Percentiles rank a stretch among this genome's conserved stretches.
These are phyloP conservation scores for Astreopora myriophthalma DNA, from an alignment of 64 coral and sea anemone genomes.

Conservation along the genomic window DNA sequence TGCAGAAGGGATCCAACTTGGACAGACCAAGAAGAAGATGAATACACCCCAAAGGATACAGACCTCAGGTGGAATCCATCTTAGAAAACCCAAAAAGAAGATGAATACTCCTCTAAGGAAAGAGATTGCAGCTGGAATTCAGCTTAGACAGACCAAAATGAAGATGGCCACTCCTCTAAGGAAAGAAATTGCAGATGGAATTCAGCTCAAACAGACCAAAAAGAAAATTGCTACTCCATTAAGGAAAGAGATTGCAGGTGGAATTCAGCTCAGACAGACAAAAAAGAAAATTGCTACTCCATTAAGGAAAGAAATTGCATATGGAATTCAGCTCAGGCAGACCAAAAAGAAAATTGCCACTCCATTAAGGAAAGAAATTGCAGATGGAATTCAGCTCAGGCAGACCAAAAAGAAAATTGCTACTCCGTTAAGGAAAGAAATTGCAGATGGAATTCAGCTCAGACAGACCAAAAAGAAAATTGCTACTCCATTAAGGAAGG, in stretches of 20 bases:
- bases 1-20: background rate
- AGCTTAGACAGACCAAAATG: conserved; percentile 33
- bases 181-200: conserved; percentile 14
- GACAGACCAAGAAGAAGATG: background rate
- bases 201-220: conserved; percentile 30
- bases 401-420: conserved; percentile 78
- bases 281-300: conserved; percentile 58
- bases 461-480: conserved; percentile 75
- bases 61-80: conserved; percentile 2
- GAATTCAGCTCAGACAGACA: conserved; percentile 3
- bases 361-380: conserved; percentile 69
- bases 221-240: conserved; percentile 24
- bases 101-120: conserved; percentile 58
- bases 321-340: conserved; percentile 33
- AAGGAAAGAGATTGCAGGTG: conserved; percentile 1
- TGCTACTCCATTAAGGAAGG: conserved; percentile 43
- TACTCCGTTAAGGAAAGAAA: conserved; percentile 63
- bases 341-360: conserved; percentile 59
- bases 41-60: conserved; percentile 19
- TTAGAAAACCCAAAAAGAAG: conserved; percentile 44
- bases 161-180: conserved; percentile 25
- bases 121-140: conserved; percentile 36
- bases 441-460: conserved; percentile 53
- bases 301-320: conserved; percentile 51
- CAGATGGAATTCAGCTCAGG: conserved; percentile 44